Conservation (phyloP, 2,113 vertebrate species). For the Corythoichthys intestinalis region DNA sequence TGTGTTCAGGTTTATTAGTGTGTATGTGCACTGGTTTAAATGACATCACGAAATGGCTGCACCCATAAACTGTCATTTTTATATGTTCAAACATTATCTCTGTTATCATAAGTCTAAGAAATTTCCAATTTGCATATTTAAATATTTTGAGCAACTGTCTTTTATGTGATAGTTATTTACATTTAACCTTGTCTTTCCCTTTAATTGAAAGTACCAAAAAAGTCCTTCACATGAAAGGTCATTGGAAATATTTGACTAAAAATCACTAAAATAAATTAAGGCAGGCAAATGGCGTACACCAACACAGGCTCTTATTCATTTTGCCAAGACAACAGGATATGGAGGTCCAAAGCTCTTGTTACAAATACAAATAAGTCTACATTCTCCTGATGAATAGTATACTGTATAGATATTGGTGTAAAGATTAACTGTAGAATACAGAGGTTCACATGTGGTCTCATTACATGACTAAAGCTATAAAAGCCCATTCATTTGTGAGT, state of each 20-base stretch:
- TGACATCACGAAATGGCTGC: too few species aligned
- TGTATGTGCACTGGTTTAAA: too few species aligned
- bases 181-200: too few species aligned
- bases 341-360: slow-evolving; percentile 26
- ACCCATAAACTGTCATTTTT: too few species aligned
- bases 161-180: too few species aligned
- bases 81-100: too few species aligned
- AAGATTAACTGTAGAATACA: slow-evolving; percentile 17
- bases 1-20: too few species aligned
- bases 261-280: slow-evolving; percentile 35
- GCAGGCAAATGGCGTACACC: slow-evolving; percentile 21
- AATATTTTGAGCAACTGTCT: too few species aligned
- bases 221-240: slow-evolving; percentile 14
- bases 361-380: slow-evolving; percentile 28
- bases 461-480: not conserved
- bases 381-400: slow-evolving; percentile 27
- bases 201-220: slow-evolving; percentile 1
- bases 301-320: slow-evolving; percentile 39
- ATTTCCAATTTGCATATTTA: too few species aligned
- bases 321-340: slow-evolving; percentile 36
- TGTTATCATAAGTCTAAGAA: too few species aligned
- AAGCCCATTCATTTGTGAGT: not conserved
- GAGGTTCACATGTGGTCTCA: slow-evolving; percentile 5
- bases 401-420: slow-evolving; percentile 29
- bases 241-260: slow-evolving; percentile 9